Evolutionary conservation across 2,113 vertebrate genomes (phyloP).

Genomic region (Nothobranchius furzeri): DNA sequence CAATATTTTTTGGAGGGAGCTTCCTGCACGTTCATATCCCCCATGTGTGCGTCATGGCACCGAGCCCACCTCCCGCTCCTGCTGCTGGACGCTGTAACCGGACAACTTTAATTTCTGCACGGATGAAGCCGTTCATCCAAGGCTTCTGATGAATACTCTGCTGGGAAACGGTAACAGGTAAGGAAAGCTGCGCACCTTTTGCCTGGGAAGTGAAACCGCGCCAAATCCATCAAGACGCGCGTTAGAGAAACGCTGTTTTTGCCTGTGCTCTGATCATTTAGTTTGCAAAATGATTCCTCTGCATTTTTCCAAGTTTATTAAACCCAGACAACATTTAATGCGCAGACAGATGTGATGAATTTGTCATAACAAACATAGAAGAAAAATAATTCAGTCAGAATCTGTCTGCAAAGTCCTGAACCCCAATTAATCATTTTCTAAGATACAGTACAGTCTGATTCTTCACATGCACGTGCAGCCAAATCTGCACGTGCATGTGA

Average conservation of each 20-base stretch:
- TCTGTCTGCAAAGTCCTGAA: neutral
- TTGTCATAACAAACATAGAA: neutral
- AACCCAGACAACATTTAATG: neutral
- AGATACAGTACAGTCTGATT: too few species aligned
- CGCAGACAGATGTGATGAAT: neutral
- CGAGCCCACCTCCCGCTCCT: constrained; percentile 39
- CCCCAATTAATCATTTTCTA: too few species aligned
- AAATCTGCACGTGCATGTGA: neutral
- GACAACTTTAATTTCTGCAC: constrained; percentile 60
- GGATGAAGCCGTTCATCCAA: constrained; percentile 44
- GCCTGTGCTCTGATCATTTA: too few species aligned
- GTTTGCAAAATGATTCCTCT: too few species aligned
- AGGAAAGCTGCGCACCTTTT: neutral
- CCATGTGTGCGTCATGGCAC: constrained; percentile 49
- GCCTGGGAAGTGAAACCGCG: neutral
- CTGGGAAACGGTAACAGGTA: constrained; percentile 66
- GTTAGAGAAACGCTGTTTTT: neutral
- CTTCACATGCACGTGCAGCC: too few species aligned
- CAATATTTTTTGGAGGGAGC: constrained; percentile 12
- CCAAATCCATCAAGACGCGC: neutral
- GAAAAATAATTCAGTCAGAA: neutral
- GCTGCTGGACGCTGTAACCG: constrained; percentile 33
- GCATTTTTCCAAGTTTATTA: too few species aligned
- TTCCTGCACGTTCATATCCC: constrained; percentile 17
- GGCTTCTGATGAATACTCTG: constrained; percentile 59